Base-by-base conservation (phyloP, 2,888 invertebrate species). In the Epsilonema sp. region DNA sequence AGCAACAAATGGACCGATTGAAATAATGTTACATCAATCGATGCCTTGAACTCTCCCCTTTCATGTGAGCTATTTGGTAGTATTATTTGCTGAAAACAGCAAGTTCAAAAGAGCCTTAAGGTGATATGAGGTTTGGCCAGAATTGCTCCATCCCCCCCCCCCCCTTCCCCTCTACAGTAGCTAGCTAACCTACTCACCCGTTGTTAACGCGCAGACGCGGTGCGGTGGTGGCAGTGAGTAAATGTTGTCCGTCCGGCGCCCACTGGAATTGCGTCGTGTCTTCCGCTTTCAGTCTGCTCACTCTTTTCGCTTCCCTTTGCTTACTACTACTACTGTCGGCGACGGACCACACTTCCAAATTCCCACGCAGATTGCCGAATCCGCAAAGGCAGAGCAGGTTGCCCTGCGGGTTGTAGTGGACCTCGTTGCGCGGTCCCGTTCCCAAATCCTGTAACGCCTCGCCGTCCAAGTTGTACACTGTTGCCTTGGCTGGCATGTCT, bases 221-320 rank as follows among this genome's bases (percentile, higher is more conserved):
- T 22, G 89, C 80, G 1, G 87, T 89, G 19, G 92, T 94, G n/a
- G 92, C 87, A 1, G 92, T 90, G 55, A 89, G 62, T 63, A 92
- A 82, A 66, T 85, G 81, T 62, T 82, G 80, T 1, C 90, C 92
- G 62, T 90, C 82, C 1, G 89, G 86, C 58, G 80, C 79, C 94
- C 94, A 97, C 58, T 81, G 76, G 50, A 94, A 73, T 51, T 76
- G 70, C 0, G 89, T 90, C 21, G 87, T 79, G 67, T 86, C 85
- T 0, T 84, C 76, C 19, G 84, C 84, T 43, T 79, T 55, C 42
- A 58, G n/a, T n/a, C n/a, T n/a, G n/a, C n/a, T n/a, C n/a, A n/a
- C n/a, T n/a, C n/a, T n/a, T n/a, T n/a, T n/a, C n/a, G n/a, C n/a
- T n/a, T n/a, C n/a, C n/a, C n/a, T n/a, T n/a, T n/a, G n/a, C n/a